Evolutionary conservation across 1,140 invertebrate species (phyloP).

Genomic region (Aphelinus atriplicis): DNA sequence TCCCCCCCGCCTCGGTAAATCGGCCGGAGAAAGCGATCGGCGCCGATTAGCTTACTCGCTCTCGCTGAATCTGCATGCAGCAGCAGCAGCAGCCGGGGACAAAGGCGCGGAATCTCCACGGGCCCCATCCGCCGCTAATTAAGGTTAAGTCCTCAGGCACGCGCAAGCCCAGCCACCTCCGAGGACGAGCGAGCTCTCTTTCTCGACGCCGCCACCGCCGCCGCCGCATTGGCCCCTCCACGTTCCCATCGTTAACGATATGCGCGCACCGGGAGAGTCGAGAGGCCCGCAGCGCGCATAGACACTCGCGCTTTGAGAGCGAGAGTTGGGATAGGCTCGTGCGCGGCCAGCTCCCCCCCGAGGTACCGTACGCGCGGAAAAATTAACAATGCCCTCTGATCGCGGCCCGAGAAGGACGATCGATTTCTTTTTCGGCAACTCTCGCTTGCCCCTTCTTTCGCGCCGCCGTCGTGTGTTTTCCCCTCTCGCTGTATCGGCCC

Average conservation of each 20-base stretch:
- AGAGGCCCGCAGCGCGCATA: too few relatives aligned
- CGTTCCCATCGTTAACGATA: slow-evolving; percentile 31
- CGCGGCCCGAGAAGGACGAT: too few relatives aligned
- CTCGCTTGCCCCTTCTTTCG: too few relatives aligned
- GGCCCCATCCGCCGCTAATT: slow-evolving; percentile 49
- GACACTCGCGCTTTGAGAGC: too few relatives aligned
- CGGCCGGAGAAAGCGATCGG: slow-evolving; percentile 51
- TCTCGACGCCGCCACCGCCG: background rate
- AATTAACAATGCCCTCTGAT: too few relatives aligned
- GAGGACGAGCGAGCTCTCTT: slow-evolving; percentile 1
- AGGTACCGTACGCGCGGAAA: too few relatives aligned
- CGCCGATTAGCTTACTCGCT: slow-evolving; percentile 37
- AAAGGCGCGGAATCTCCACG: slow-evolving; percentile 46
- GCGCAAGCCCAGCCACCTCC: background rate
- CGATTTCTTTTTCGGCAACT: too few relatives aligned
- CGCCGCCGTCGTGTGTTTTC: too few relatives aligned
- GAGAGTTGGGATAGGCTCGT: too few relatives aligned
- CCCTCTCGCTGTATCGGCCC: too few relatives aligned
- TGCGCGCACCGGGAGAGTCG: background rate
- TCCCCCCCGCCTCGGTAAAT: slow-evolving; percentile 50
- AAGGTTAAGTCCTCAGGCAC: slow-evolving; percentile 49
- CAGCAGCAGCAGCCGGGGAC: slow-evolving; percentile 35
- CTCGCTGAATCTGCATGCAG: slow-evolving; percentile 34
- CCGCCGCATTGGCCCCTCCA: slow-evolving; percentile 1
- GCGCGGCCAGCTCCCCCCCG: too few relatives aligned